These are phyloP conservation scores for Hapalemur alaotrensis DNA, from an alignment of 2,797 vertebrate genomes.

Conservation along the genomic window DNA sequence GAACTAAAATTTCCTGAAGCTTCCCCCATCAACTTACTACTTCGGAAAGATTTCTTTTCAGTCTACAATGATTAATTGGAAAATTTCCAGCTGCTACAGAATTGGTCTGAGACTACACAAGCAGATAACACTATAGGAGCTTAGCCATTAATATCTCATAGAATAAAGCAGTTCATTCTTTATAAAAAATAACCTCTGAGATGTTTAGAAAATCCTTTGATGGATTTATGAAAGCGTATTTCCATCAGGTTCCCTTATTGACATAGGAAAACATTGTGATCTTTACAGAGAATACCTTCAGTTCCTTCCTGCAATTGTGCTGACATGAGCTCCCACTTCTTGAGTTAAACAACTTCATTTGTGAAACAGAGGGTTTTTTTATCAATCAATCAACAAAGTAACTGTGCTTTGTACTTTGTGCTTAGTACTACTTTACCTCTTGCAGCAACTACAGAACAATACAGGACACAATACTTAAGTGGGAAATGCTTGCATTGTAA, in stretches of 20 bases:
- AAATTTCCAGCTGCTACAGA: background rate
- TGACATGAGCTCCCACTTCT: background rate
- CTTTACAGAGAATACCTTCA: background rate
- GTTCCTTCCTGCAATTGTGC: background rate
- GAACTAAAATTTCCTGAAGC: background rate
- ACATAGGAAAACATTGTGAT: background rate
- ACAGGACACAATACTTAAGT: background rate
- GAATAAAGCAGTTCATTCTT: slow-evolving; percentile 5
- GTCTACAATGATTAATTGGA: background rate
- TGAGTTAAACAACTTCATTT: background rate
- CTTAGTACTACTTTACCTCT: background rate
- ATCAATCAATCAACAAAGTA: background rate
- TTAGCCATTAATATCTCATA: background rate
- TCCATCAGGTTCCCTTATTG: background rate
- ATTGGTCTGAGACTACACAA: background rate
- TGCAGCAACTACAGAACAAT: background rate
- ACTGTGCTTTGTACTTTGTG: background rate
- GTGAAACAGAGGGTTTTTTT: background rate
- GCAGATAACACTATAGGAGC: background rate
- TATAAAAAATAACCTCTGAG: background rate
- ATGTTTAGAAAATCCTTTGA: slow-evolving; percentile 6
- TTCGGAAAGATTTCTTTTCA: slow-evolving; percentile 26
- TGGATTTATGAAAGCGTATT: background rate
- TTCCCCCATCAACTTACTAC: background rate
- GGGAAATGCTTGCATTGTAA: background rate